Evolutionary conservation across 2,888 invertebrate genomes (phyloP), one percentile per base, ranked within the genome.

Genomic region (Galeopsomyia nigrocyanea): DNA sequence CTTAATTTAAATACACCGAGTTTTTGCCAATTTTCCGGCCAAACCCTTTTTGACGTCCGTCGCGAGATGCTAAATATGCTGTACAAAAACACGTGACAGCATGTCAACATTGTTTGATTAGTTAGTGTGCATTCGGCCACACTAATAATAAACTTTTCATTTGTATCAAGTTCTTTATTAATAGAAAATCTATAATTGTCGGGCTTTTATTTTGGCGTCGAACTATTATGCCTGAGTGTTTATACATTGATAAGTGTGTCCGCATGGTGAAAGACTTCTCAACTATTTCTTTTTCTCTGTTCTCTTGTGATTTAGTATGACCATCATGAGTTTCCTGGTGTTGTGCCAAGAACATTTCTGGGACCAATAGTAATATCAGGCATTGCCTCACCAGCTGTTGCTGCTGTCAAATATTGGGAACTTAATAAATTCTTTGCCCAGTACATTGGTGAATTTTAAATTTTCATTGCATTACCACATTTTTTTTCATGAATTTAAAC

Each of bases 311-410:
- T 74, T 68, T 61, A 98, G 96, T 99, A 98, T 87, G 99, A 99
- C 88, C 99, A 99, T 88, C 90, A 95, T 86, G 95, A 97, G 84
- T 99, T 96, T 89, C 97, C 99, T 81, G 94, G 99, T 74, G 98
- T 99, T 74, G 99, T 99, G 71, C 99, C 99, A 65, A 91, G 99
- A 78, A 95, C 97, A 39, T 99, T 99, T 87, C 86, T 99, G 72
- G 99, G 99, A 22, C 95, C 99, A 47, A 86, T 98, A 26, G 88
- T 93, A 75, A 89, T 99, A 78, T 93, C 97, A 0, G 86, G 90
- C 58, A 80, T 97, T 56, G 91, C 96, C 5, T 90, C 92, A 68
- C 98, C 98, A 19, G 87, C 94, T 81, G 91, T 93, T 74, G 87
- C 90, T 73, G 80, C 93, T 71, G 88, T 94, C 76, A 90, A 93